Evolutionary conservation across 30 jellyfish, hydroid and myxozoan species (phyloP).

Genomic region (Chironex yamaguchii): DNA sequence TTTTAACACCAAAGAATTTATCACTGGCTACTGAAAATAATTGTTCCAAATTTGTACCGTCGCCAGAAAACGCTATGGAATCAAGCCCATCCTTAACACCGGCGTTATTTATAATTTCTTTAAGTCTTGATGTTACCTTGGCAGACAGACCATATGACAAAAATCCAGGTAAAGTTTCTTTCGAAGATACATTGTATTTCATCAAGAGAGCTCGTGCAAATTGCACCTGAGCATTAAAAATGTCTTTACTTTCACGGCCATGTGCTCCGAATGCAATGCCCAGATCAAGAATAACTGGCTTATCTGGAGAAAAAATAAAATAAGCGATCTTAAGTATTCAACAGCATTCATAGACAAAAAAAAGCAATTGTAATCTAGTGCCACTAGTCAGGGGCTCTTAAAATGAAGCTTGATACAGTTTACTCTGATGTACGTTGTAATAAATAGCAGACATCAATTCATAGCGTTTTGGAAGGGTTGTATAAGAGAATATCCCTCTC

Average conservation of each 20-base stretch:
- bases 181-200: constrained; percentile 24
- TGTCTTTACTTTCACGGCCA: constrained; percentile 32
- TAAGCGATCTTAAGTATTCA: not conserved
- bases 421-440: no score
- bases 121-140: constrained; percentile 21
- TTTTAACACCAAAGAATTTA: constrained; percentile 34
- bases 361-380: no score
- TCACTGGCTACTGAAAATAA: constrained; percentile 75
- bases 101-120: constrained; percentile 17
- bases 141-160: constrained; percentile 57
- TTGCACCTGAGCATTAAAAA: constrained; percentile 33
- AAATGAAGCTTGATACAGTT: no score
- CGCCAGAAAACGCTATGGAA: not conserved
- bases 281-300: constrained; percentile 47
- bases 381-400: no score
- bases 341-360: not conserved
- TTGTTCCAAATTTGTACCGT: constrained; percentile 44
- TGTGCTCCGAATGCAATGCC: constrained; percentile 65
- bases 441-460: no score
- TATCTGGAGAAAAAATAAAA: not conserved
- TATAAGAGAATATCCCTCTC: no score
- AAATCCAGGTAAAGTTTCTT: constrained; percentile 45
- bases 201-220: constrained; percentile 28
- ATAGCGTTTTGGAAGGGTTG: no score
- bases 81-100: not conserved